These are phyloP conservation scores for Aurelia sp. DNA, from an alignment of 30 jellyfish, hydroid and myxozoan species.

Conservation along the genomic window DNA sequence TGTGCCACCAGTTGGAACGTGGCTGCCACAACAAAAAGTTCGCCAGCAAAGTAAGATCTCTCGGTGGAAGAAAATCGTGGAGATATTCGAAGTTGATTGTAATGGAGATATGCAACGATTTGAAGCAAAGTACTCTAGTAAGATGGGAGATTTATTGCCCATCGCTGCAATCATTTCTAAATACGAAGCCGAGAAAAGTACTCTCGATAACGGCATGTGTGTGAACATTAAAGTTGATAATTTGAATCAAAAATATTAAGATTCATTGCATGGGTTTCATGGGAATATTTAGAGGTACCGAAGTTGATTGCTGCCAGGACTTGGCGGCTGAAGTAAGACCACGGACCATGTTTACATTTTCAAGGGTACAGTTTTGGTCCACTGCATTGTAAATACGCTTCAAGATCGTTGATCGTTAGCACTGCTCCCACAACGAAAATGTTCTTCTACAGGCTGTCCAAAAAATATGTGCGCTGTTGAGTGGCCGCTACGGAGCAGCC, in stretches of 20 bases:
- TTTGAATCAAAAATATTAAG: neutral
- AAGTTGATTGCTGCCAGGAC: too few relatives aligned
- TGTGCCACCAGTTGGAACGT: conserved; percentile 82
- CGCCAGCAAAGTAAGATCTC: conserved; percentile 96
- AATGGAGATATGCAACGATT: conserved; percentile 69
- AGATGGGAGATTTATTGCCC: conserved; percentile 79
- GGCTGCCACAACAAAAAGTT: conserved; percentile 92
- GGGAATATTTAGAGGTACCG: too few relatives aligned
- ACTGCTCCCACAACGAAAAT: too few relatives aligned
- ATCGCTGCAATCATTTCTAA: conserved; percentile 91
- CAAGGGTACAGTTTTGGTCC: too few relatives aligned
- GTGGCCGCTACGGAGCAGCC: too few relatives aligned
- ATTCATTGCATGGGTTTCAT: too few relatives aligned
- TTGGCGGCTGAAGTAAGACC: too few relatives aligned
- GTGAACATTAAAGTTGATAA: conserved; percentile 27
- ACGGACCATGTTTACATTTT: too few relatives aligned
- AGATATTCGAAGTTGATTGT: conserved; percentile 80
- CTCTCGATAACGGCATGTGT: conserved; percentile 44
- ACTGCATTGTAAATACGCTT: too few relatives aligned
- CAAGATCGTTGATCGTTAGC: too few relatives aligned
- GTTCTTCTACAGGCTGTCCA: too few relatives aligned
- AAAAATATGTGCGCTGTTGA: too few relatives aligned
- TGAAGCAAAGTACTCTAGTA: conserved; percentile 74
- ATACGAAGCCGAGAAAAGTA: conserved; percentile 73
- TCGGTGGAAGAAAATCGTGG: conserved; percentile 94